Percentiles rank a stretch among this genome's conserved stretches.
Conservation (phyloP, 2,797 vertebrate genomes). For the Halcyon leucocephala region DNA sequence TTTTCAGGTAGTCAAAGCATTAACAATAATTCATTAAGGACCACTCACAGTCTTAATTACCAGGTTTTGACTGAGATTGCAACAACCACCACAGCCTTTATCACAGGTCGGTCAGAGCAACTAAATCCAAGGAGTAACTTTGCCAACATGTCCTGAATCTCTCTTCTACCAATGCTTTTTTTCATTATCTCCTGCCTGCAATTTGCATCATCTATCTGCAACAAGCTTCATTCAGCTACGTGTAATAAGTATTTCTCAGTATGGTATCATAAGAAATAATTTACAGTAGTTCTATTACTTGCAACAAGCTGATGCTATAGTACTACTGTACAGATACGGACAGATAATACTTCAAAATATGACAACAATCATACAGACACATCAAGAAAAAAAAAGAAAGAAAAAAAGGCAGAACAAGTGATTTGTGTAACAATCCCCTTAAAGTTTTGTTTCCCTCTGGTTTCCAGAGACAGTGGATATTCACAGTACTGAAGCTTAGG, state of each 20-base stretch:
- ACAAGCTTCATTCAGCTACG: background rate
- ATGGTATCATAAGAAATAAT: background rate
- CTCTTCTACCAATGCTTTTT: background rate
- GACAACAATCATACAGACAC: background rate
- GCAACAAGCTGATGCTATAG: background rate
- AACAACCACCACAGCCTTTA: slow-evolving; percentile 26
- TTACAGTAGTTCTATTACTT: background rate
- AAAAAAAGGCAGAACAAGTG: too few species aligned
- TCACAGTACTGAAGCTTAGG: background rate
- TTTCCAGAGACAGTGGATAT: background rate
- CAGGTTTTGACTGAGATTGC: slow-evolving; percentile 39
- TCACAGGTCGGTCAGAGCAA: background rate
- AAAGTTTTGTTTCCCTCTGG: background rate
- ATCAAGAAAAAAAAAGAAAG: too few species aligned
- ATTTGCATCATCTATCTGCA: background rate
- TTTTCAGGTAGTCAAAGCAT: slow-evolving; percentile 31
- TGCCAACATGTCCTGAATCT: background rate
- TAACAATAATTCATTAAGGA: slow-evolving; percentile 62
- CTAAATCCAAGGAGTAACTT: background rate
- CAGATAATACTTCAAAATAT: background rate
- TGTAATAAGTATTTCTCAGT: background rate
- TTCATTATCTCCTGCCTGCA: background rate
- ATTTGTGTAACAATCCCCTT: background rate
- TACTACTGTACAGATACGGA: background rate
- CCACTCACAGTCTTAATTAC: slow-evolving; percentile 36